These are phyloP conservation scores for Xestia xanthographa DNA, from an alignment of 2,888 invertebrate species.

Conservation along the genomic window DNA sequence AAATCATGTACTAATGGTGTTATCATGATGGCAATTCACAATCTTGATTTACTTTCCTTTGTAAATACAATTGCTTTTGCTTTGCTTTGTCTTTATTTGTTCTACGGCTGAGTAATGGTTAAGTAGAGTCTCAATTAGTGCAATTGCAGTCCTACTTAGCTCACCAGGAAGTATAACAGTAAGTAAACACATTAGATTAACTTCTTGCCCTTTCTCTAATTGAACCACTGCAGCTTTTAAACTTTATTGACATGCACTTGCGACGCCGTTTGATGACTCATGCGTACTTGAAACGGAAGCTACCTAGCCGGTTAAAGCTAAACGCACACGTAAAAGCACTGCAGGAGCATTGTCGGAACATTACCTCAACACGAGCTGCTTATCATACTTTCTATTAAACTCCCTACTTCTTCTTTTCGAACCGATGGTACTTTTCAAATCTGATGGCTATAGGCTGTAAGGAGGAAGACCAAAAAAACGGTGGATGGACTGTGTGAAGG, in stretches of 20 bases:
- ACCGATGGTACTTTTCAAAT: not conserved
- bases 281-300: constrained; percentile 39
- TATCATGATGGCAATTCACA: not conserved
- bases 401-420: not conserved
- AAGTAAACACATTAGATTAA: constrained; percentile 49
- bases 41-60: not conserved
- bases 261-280: constrained; percentile 40
- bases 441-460: not conserved
- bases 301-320: not conserved
- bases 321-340: not conserved
- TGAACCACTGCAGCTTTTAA: constrained; percentile 41
- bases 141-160: constrained; percentile 30
- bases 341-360: too few relatives aligned
- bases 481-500: too few relatives aligned
- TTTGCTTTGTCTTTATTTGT: not conserved
- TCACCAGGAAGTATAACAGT: constrained; percentile 35
- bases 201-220: constrained; percentile 40
- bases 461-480: not conserved
- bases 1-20: too few relatives aligned
- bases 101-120: constrained; percentile 4
- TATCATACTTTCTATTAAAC: not conserved
- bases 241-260: constrained; percentile 27
- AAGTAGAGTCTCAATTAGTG: constrained; percentile 29
- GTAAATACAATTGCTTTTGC: too few relatives aligned
- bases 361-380: too few relatives aligned